phyloP scores from a whole-genome alignment of 2,797 vertebrate species.

The Chelon labrosus region DNA sequence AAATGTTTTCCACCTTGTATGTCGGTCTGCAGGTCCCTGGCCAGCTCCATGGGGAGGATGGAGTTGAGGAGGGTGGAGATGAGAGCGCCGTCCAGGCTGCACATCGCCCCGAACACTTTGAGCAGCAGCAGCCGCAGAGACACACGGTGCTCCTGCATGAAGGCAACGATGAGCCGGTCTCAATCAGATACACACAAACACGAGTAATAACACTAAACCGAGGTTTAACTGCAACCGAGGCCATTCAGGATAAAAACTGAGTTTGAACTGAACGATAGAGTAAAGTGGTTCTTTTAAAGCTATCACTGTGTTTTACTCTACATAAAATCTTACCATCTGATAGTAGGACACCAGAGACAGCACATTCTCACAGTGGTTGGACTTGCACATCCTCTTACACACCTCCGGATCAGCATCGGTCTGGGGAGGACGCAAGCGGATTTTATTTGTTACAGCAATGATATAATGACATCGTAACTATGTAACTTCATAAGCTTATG shows the following conservation, averaged over 20 bases:
- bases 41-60: constrained; percentile 97
- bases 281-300: background rate
- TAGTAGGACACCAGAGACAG: constrained; percentile 95
- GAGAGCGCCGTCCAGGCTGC: constrained; percentile 91
- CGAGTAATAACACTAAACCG: background rate
- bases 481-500: constrained; percentile 18
- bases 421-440: constrained; percentile 72
- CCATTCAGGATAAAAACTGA: background rate
- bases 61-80: constrained; percentile 96
- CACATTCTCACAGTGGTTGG: constrained; percentile 91
- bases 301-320: background rate
- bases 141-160: constrained; percentile 92
- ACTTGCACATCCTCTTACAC: constrained; percentile 97
- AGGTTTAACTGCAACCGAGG: background rate
- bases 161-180: background rate
- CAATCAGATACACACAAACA: background rate
- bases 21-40: constrained; percentile 95
- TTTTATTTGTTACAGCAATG: background rate
- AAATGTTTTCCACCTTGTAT: constrained; percentile 87
- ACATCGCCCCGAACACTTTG: constrained; percentile 98
- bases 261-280: no score
- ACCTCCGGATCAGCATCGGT: constrained; percentile 98
- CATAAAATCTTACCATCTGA: constrained; percentile 92
- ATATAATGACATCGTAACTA: background rate
- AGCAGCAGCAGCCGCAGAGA: constrained; percentile 92